Percentiles rank a stretch among this genome's conserved stretches.
These are phyloP conservation scores for Parnassius mnemosyne DNA, from an alignment of 2,888 invertebrate species.

Conservation along the genomic window DNA sequence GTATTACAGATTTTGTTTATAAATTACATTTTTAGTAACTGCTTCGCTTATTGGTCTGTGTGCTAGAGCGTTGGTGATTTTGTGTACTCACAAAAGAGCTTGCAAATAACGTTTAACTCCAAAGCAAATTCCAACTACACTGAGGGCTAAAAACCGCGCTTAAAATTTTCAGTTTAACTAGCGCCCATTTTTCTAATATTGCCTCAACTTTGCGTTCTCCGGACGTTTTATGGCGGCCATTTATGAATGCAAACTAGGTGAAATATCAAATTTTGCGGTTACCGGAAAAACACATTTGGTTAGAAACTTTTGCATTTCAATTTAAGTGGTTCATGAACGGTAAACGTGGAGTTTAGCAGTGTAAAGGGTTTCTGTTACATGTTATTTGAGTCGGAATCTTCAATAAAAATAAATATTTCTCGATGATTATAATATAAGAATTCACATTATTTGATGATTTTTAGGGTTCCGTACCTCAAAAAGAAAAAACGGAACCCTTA, in stretches of 20 bases:
- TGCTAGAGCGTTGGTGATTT: neutral
- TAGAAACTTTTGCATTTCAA: slow-evolving; percentile 31
- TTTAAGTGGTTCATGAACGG: slow-evolving; percentile 15
- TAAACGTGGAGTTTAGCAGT: neutral
- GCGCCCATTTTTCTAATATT: slow-evolving; percentile 36
- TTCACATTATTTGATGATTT: too few relatives aligned
- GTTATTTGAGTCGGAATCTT: too few relatives aligned
- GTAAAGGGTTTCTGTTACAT: too few relatives aligned
- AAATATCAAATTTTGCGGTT: slow-evolving; percentile 35
- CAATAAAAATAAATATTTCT: too few relatives aligned
- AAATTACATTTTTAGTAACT: neutral
- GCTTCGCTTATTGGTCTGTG: neutral
- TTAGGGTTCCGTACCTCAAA: too few relatives aligned
- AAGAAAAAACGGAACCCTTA: too few relatives aligned
- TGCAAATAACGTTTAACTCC: neutral
- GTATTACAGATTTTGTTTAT: too few relatives aligned
- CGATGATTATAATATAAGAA: too few relatives aligned
- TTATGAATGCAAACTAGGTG: slow-evolving; percentile 38
- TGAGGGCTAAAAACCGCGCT: slow-evolving; percentile 9
- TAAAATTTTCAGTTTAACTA: slow-evolving; percentile 28
- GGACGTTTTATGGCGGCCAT: slow-evolving; percentile 36
- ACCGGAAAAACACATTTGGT: slow-evolving; percentile 39
- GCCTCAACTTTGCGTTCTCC: slow-evolving; percentile 35
- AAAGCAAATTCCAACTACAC: slow-evolving; percentile 1
- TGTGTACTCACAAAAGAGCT: neutral